A percentile compares a stretch with the other conserved stretches of the same genome.
Evolutionary conservation across 1,140 invertebrate genomes (phyloP).

Genomic region (Lucilia sericata): DNA sequence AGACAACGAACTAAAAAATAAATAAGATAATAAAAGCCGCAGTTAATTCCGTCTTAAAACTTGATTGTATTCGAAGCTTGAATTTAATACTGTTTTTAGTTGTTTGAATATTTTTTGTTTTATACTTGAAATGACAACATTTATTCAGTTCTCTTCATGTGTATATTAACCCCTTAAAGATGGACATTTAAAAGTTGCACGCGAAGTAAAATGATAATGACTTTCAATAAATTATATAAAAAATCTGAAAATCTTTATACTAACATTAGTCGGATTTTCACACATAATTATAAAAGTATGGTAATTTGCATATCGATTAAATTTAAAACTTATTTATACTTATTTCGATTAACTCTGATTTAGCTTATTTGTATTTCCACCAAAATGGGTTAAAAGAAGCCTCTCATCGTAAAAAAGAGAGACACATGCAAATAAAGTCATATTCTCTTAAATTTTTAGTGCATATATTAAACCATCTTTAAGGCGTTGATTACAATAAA

Average conservation of each 20-base stretch:
- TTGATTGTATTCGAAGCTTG: not conserved
- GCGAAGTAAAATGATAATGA: too few species aligned
- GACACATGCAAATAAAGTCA: not conserved
- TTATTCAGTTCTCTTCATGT: not conserved
- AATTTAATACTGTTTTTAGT: not conserved
- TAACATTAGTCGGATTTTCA: too few species aligned
- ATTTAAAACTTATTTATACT: too few species aligned
- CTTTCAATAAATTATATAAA: too few species aligned
- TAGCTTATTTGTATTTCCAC: not conserved
- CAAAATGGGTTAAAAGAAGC: not conserved
- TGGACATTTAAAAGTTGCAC: too few species aligned
- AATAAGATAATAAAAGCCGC: not conserved
- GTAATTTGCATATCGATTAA: too few species aligned
- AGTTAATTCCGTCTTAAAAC: constrained; percentile 47
- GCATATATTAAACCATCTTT: not conserved
- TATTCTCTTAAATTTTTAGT: not conserved
- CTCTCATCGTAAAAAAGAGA: not conserved
- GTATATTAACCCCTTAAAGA: not conserved
- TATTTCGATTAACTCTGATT: not conserved
- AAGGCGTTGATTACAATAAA: too few species aligned
- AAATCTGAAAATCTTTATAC: too few species aligned
- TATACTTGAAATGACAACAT: not conserved
- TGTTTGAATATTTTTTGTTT: not conserved
- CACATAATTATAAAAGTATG: too few species aligned
- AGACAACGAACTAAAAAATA: not conserved